Conservation (phyloP, 2,113 vertebrate species). For the Gopherus evgoodei region DNA sequence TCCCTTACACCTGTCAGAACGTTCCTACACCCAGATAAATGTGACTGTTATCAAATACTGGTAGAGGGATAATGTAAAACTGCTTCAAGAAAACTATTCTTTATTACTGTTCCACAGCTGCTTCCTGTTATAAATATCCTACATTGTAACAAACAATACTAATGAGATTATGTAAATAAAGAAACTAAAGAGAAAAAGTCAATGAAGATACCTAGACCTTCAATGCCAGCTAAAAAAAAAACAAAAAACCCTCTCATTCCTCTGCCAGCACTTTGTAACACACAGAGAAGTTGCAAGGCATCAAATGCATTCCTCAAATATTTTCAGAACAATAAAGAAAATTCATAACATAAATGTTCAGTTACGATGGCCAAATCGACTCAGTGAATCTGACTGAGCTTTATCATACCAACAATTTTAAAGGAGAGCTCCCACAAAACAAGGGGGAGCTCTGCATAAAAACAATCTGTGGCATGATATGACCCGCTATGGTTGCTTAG, state of each 20-base stretch:
- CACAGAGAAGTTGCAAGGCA: constrained; percentile 67
- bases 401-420: constrained; percentile 7
- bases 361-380: constrained; percentile 31
- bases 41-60: constrained; percentile 86
- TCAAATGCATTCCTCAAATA: constrained; percentile 76
- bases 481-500: constrained; percentile 3
- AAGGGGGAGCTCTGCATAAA: neutral
- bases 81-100: constrained; percentile 76
- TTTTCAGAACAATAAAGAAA: constrained; percentile 77
- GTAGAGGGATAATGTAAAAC: constrained; percentile 86
- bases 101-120: constrained; percentile 86
- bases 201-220: constrained; percentile 73
- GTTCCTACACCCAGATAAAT: constrained; percentile 86
- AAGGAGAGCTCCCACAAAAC: constrained; percentile 14
- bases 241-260: constrained; percentile 55
- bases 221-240: constrained; percentile 76
- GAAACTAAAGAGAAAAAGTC: constrained; percentile 81
- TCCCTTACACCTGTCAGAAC: constrained; percentile 90
- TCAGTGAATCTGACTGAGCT: constrained; percentile 11
- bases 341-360: constrained; percentile 72
- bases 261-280: constrained; percentile 68
- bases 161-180: constrained; percentile 82
- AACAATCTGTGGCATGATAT: neutral
- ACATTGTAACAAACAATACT: constrained; percentile 83
- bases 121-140: constrained; percentile 84